Evolutionary conservation across 2,113 vertebrate genomes (phyloP), one percentile per base, ranked within the genome.

Genomic region (Ammodytes dubius): DNA sequence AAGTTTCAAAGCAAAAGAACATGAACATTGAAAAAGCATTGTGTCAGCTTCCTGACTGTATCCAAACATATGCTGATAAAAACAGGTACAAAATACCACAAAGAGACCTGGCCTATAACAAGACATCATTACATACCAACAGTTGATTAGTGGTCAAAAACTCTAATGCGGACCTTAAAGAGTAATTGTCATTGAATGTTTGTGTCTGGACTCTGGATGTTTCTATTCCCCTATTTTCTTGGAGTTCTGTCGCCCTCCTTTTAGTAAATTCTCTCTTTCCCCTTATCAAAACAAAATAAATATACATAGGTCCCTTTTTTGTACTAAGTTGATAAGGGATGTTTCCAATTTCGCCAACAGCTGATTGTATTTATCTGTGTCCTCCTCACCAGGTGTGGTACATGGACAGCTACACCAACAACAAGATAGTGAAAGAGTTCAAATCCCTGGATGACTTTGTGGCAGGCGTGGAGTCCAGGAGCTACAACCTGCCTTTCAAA

Each of bases 391-490:
- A 99, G 98, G 97, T 99, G 63, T 99, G 98, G 98, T 99, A 99
- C 89, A 99, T 99, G 98, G 98, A 99, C 84, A 97, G 98, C 83
- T 99, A 99, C 84, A 99, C 97, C 81, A 99, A 98, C 95, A 99
- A 97, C 93, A 99, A 97, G 93, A 97, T 99, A 42, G 98, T 99
- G 5, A 97, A 97, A 71, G 98, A 99, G 81, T 99, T 95, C 83
- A 99, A 99, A 90, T 97, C 97, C 39, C 92, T 98, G 0, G 88
- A 93, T 50, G 98, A 99, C 91, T 99, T 99, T 75, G 94, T 98
- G 89, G 96, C 97, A 0, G 97, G 98, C 49, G 96, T 95, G 4
- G 98, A 98, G 83, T 98, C 97, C 15, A 95, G 97, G 92, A 98
- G 97, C 87, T 99, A 99, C 93, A 98, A 96, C 81, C 96, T 99